Base-by-base conservation (phyloP, 1,140 invertebrate genomes). In the Brachionus calyciflorus region DNA sequence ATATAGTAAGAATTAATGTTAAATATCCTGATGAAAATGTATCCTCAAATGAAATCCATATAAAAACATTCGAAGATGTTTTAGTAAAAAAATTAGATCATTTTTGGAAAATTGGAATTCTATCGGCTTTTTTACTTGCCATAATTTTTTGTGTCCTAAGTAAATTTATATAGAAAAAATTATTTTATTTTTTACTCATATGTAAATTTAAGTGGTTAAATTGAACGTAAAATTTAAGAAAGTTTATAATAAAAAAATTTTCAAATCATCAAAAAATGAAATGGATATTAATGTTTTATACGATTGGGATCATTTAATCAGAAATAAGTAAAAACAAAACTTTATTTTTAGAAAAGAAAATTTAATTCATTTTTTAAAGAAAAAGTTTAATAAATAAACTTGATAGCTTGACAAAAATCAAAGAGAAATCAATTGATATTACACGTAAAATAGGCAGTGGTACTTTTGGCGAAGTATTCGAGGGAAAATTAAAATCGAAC, bases 341-440 rank as follows among this genome's bases (percentile, higher is more conserved):
- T 48, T 48, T 28, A 55, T 4, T 26, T 0, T 21, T 55, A 3
- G 26, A 14, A 28, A 12, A 19, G 17, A n/a, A 37, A 33, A 14
- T 33, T 40, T 60, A 0, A n/a, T 12, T 17, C 2, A 17, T n/a
- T n/a, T n/a, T n/a, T n/a, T 5, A 63, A 37, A 40, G 57, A 40
- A 63, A 63, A 63, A 37, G 33, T 63, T 37, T 63, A 63, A n/a
- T 37, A 14, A 63, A 41, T 63, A 30, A 63, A 41, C 10, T 63
- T 5, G 7, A 21, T 37, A 63, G 40, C 40, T 63, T 63, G 33
- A 63, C 17, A 10, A 63, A 40, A 17, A 63, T 63, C 3, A 63
- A 17, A 37, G 28, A 63, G 17, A 63, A 63, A 19, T 37, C 28
- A 12, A 37, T 63, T 5, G 33, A 41, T 21, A 17, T 63, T 17